Evolutionary conservation across 2,797 vertebrate genomes (phyloP).

Genomic region (Neosilurus mollespiculum): DNA sequence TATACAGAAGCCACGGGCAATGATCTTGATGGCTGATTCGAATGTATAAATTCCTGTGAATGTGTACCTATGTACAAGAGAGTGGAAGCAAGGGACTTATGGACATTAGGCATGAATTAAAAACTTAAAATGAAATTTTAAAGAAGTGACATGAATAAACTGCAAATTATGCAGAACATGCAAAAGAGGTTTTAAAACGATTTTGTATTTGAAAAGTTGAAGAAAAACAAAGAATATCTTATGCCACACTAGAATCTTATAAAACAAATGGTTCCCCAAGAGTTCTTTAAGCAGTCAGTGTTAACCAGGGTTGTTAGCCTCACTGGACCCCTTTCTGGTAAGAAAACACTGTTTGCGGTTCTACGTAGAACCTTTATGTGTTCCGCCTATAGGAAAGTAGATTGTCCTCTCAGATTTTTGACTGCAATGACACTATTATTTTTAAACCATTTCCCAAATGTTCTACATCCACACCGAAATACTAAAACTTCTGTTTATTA

Average conservation of each 20-base stretch:
- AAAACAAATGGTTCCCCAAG: neutral
- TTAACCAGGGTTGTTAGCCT: neutral
- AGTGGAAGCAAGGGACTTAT: neutral
- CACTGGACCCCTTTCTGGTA: neutral
- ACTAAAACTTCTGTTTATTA: too few relatives aligned
- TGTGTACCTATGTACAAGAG: constrained; percentile 82
- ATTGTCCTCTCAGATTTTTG: neutral
- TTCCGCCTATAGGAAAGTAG: neutral
- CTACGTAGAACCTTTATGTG: neutral
- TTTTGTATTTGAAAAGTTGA: neutral
- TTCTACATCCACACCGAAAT: too few relatives aligned
- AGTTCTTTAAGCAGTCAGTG: neutral
- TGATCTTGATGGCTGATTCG: constrained; percentile 97
- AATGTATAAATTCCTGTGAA: constrained; percentile 99
- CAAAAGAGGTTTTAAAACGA: neutral
- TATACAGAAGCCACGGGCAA: constrained; percentile 99
- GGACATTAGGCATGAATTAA: neutral
- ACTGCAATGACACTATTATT: too few relatives aligned
- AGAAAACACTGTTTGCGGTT: neutral
- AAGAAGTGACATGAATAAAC: neutral
- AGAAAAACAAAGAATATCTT: neutral
- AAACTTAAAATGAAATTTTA: neutral
- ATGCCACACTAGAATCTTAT: neutral
- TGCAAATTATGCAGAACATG: neutral
- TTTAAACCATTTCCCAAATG: too few relatives aligned